Conservation (phyloP, 92 coral and sea anemone species). For the Epizoanthus fatuus region DNA sequence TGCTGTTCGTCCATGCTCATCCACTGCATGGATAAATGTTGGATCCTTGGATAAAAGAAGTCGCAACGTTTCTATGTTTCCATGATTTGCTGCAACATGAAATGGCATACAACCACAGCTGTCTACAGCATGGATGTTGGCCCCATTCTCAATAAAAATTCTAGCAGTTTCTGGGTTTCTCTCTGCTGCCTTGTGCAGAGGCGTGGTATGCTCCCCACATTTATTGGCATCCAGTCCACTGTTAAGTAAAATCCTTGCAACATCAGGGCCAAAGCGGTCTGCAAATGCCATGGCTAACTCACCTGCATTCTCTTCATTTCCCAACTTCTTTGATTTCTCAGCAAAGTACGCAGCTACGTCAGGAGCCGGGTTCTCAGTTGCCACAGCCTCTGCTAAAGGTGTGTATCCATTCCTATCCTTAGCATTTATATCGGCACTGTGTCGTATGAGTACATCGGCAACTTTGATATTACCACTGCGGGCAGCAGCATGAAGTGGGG, state of each 20-base stretch:
- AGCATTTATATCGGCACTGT: neutral
- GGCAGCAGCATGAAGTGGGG: slow-evolving; percentile 18
- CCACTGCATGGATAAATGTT: neutral
- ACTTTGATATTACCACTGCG: slow-evolving; percentile 1
- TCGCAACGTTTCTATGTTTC: neutral
- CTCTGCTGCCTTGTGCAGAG: neutral
- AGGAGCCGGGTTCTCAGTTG: neutral
- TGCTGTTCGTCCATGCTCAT: neutral
- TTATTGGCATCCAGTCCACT: slow-evolving; percentile 2
- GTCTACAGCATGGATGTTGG: neutral
- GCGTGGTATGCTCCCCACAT: neutral
- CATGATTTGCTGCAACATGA: slow-evolving; percentile 8
- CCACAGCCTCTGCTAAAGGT: neutral
- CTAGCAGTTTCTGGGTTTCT: slow-evolving; percentile 7
- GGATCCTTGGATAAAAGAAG: slow-evolving; percentile 8
- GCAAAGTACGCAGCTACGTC: slow-evolving; percentile 9
- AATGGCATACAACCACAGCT: neutral
- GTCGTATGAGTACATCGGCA: neutral
- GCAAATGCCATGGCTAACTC: neutral
- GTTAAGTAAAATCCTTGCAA: slow-evolving; percentile 9
- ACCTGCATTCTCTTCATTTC: neutral
- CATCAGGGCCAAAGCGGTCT: neutral
- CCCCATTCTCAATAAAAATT: slow-evolving; percentile 4
- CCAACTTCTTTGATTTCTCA: neutral
- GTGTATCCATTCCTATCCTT: neutral